Evolutionary conservation across 2,797 vertebrate genomes (phyloP).

Genomic region (Thamnophis elegans): DNA sequence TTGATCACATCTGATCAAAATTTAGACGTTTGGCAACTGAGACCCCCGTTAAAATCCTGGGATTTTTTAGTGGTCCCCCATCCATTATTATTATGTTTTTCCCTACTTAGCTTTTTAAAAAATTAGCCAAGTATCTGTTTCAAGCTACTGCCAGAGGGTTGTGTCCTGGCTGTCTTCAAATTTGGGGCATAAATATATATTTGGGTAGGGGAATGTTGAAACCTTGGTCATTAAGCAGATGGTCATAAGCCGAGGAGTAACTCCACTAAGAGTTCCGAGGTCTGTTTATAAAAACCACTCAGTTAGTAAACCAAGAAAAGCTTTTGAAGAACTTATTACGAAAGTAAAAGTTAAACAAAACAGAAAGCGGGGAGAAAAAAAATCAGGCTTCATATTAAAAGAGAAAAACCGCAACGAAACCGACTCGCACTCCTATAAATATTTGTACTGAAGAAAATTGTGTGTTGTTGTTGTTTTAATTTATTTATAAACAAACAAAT

Average conservation of each 20-base stretch:
- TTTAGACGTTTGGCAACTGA: background rate
- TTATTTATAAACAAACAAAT: background rate
- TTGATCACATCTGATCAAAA: too few relatives aligned
- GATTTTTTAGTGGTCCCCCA: background rate
- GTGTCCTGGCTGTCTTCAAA: background rate
- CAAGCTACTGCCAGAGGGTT: accelerated
- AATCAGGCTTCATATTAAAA: background rate
- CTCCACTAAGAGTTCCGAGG: background rate
- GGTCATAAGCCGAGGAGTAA: background rate
- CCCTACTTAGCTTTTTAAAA: background rate
- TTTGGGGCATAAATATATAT: background rate
- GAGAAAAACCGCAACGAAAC: background rate
- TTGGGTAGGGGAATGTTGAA: background rate
- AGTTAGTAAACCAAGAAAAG: background rate
- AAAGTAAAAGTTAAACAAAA: background rate
- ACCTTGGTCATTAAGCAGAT: background rate
- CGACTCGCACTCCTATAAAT: too few relatives aligned
- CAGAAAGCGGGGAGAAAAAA: accelerated
- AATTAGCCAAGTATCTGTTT: background rate
- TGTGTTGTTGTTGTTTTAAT: too few relatives aligned
- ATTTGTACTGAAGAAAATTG: background rate
- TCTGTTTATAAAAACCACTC: background rate
- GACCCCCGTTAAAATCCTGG: background rate
- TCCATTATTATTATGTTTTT: background rate
- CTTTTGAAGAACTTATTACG: background rate